Evolutionary conservation across 2,113 vertebrate genomes (phyloP), one percentile per base, ranked within the genome.

Genomic region (Gobiocypris rarus): DNA sequence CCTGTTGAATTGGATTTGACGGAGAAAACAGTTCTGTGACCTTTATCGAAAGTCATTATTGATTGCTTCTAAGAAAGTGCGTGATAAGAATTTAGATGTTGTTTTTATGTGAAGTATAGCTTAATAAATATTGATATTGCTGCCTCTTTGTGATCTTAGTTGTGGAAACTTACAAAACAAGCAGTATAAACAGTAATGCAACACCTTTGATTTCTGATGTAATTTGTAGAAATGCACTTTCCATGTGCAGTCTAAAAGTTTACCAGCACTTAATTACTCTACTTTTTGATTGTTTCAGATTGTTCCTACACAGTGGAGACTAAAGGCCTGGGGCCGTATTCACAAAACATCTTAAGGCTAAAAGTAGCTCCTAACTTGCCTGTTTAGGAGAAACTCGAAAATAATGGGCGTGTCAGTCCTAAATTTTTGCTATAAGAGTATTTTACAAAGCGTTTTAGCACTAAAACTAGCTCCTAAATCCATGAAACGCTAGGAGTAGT

Each of bases 201-300:
- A 78, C 3, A 78, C 34, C 38, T 41, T 67, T 15, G 14, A 50
- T 24, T 45, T 50, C 61, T 52, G 61, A 52, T 81, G 78, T 65
- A 81, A 81, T 67, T 9, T 81, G 59, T 50, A 15, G 43, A 48
- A 81, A 67, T 81, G 78, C 58, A 63, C 38, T 43, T 26, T 63
- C 14, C 41, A 45, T 31, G 48, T 34, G 15, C 54, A 56, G 31
- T 13, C 31, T 78, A 26, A 61, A 54, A 77, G 31, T 58, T 17
- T 58, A 24, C 22, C 3, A n/a, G 38, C 19, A 41, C 52, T 59
- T 14, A 76, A 76, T 56, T 38, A 34, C 48, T 56, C 17, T 56
- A 22, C 52, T 41, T n/a, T 76, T 34, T 54, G 22, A 76, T 76
- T 75, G 15, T 19, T 19, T 8, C 48, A 15, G 43, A 74, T 74